Conservation (phyloP, 1,140 invertebrate genomes). For the Apocrypta bakeri region DNA sequence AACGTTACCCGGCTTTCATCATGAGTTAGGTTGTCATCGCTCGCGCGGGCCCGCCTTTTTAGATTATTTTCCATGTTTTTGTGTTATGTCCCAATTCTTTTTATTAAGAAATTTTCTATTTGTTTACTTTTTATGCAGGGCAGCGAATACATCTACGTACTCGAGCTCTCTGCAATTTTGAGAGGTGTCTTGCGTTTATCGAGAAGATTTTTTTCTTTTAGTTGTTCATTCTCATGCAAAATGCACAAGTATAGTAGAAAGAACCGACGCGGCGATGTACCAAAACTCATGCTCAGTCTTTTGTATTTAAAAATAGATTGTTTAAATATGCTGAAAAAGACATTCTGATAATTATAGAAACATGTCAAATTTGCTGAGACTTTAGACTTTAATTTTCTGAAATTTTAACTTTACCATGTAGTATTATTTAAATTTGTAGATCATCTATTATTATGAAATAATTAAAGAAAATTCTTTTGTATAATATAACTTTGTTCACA, state of each 20-base stretch:
- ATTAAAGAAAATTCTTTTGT: conserved; percentile 1
- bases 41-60: conserved; percentile 63
- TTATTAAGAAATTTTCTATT: neutral
- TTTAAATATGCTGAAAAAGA: conserved; percentile 39
- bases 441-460: neutral
- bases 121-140: neutral
- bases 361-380: conserved; percentile 7
- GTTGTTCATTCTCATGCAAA: conserved; percentile 32
- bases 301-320: neutral
- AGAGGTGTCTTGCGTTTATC: neutral
- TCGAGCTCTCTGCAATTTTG: neutral
- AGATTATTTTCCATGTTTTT: neutral
- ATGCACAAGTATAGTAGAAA: neutral
- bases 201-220: neutral
- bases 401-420: neutral
- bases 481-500: neutral
- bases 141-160: neutral
- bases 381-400: neutral
- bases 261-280: conserved; percentile 64
- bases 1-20: conserved; percentile 71
- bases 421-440: neutral
- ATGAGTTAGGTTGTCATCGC: conserved; percentile 67
- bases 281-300: conserved; percentile 65
- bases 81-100: neutral
- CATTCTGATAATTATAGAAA: conserved; percentile 24